These are phyloP conservation scores for Microchrysa polita DNA, from an alignment of 2,888 invertebrate genomes.

Conservation along the genomic window DNA sequence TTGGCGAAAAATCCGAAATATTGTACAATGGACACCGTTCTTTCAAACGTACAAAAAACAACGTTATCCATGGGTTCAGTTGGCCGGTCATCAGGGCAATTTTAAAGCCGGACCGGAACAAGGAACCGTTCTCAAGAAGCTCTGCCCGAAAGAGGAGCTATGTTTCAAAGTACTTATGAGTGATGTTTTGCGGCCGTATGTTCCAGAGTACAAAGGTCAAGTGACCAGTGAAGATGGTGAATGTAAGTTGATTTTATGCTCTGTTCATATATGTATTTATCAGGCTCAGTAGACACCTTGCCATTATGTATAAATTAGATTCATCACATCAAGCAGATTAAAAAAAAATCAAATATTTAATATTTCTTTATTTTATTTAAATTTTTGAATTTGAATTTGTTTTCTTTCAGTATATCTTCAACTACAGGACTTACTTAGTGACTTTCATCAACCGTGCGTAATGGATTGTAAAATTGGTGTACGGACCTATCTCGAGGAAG, in stretches of 20 bases:
- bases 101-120: slow-evolving; percentile 93
- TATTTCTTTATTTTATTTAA: not conserved
- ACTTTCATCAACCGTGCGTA: slow-evolving; percentile 91
- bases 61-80: slow-evolving; percentile 95
- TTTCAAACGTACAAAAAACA: slow-evolving; percentile 97
- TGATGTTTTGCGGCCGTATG: slow-evolving; percentile 87
- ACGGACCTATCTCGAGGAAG: slow-evolving; percentile 93
- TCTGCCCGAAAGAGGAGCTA: slow-evolving; percentile 87
- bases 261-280: too few species aligned
- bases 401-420: slow-evolving; percentile 76
- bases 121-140: slow-evolving; percentile 93
- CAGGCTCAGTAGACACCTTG: too few species aligned
- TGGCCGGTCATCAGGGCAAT: slow-evolving; percentile 95
- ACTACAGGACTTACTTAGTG: slow-evolving; percentile 90
- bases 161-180: slow-evolving; percentile 87
- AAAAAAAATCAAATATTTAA: not conserved
- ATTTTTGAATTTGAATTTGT: not conserved
- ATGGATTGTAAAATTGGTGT: slow-evolving; percentile 98
- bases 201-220: slow-evolving; percentile 93
- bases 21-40: slow-evolving; percentile 97
- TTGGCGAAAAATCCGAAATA: slow-evolving; percentile 93
- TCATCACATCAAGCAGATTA: too few species aligned
- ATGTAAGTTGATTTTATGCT: slow-evolving; percentile 67
- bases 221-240: slow-evolving; percentile 82
- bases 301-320: too few species aligned